Evolutionary conservation across 2,888 invertebrate genomes (phyloP).

Genomic region (Oxytorus armatus): DNA sequence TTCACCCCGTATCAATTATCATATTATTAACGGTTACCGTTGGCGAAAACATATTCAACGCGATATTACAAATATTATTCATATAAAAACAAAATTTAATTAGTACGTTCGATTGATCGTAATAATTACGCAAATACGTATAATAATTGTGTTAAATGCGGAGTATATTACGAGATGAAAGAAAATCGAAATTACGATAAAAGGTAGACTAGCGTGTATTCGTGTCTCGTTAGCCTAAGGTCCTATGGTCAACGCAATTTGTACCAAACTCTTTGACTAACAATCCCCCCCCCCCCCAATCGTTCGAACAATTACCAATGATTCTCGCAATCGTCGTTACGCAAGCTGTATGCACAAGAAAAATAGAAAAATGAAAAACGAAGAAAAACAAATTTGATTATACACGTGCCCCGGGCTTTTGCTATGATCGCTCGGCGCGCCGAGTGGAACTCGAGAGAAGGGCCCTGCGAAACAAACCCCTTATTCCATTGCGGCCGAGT

Average conservation of each 20-base stretch:
- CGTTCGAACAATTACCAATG: constrained; percentile 17
- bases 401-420: too few relatives aligned
- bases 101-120: constrained; percentile 39
- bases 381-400: not conserved
- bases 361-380: not conserved
- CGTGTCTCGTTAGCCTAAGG: too few relatives aligned
- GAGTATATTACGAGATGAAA: not conserved
- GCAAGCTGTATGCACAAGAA: not conserved
- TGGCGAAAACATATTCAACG: not conserved
- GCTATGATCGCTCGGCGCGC: constrained; percentile 8
- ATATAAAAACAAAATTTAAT: constrained; percentile 38
- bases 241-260: not conserved
- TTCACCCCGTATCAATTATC: constrained; percentile 18
- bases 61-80: constrained; percentile 35
- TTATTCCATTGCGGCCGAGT: constrained; percentile 65
- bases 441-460: constrained; percentile 47
- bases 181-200: not conserved
- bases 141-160: constrained; percentile 15
- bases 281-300: not conserved
- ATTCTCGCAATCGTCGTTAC: not conserved
- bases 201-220: not conserved
- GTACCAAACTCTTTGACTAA: not conserved
- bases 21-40: constrained; percentile 5
- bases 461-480: constrained; percentile 54
- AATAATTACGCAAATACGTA: not conserved